phyloP scores from a whole-genome alignment of 1,140 invertebrate genomes.

The Drosophila takahashii region DNA sequence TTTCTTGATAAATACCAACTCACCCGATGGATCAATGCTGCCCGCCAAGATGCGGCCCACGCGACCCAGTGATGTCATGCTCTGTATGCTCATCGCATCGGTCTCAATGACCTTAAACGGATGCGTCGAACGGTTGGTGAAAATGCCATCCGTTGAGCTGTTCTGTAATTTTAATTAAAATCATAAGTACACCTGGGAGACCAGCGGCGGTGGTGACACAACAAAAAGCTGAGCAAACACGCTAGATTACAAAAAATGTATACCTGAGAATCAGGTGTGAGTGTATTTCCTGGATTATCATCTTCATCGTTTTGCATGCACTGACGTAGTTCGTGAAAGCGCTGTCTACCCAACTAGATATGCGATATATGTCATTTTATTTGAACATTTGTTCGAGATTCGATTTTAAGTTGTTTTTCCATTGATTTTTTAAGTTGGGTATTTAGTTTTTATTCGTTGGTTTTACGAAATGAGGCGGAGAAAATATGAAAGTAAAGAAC shows the following conservation, averaged over 20 bases:
- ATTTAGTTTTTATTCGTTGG: constrained; percentile 27
- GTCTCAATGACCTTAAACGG: constrained; percentile 93
- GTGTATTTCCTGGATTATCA: constrained; percentile 87
- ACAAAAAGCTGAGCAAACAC: constrained; percentile 23
- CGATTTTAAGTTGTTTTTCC: constrained; percentile 30
- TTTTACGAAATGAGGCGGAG: constrained; percentile 63
- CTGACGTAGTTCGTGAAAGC: constrained; percentile 92
- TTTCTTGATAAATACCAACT: constrained; percentile 14
- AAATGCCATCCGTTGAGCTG: constrained; percentile 87
- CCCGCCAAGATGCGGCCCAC: constrained; percentile 91
- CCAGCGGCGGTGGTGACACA: background rate
- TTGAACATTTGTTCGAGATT: constrained; percentile 53
- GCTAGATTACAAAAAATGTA: constrained; percentile 81
- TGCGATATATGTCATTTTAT: constrained; percentile 43
- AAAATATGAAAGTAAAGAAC: constrained; percentile 80
- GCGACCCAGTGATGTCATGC: constrained; percentile 93
- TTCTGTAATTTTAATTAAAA: constrained; percentile 69
- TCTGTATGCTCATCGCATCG: constrained; percentile 93
- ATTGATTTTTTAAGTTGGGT: constrained; percentile 32
- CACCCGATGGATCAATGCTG: constrained; percentile 86
- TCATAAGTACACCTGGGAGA: constrained; percentile 9
- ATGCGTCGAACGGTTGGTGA: constrained; percentile 87
- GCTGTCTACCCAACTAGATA: constrained; percentile 86
- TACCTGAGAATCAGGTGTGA: constrained; percentile 92
- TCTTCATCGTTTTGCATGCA: constrained; percentile 94